Conservation (phyloP, 2,113 vertebrate genomes). For the Otolemur garnettii region DNA sequence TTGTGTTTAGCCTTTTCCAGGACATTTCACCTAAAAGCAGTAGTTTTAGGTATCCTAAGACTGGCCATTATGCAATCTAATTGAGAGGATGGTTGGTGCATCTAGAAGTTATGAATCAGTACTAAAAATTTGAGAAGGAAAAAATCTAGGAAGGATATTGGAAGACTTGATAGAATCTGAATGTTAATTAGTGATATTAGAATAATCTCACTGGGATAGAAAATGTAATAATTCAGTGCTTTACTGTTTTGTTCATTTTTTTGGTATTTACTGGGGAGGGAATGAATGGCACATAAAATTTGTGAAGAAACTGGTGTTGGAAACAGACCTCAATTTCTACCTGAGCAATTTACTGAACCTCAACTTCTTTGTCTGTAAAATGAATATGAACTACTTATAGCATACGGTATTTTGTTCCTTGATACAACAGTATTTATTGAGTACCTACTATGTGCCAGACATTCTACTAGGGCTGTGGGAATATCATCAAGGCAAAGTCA, state of each 20-base stretch:
- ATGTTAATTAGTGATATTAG: neutral
- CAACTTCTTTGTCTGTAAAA: neutral
- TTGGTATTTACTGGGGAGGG: neutral
- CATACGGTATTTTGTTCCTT: neutral
- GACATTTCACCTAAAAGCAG: neutral
- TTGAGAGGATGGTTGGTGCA: neutral
- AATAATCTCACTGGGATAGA: neutral
- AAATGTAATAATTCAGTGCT: neutral
- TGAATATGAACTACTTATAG: neutral
- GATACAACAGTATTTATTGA: neutral
- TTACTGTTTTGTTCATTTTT: neutral
- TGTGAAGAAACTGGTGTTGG: neutral
- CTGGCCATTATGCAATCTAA: neutral
- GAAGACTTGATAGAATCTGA: neutral
- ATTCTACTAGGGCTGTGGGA: neutral
- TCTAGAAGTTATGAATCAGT: neutral
- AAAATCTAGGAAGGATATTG: neutral
- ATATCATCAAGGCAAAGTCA: accelerated
- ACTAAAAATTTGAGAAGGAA: neutral
- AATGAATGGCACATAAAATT: neutral
- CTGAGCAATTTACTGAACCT: neutral
- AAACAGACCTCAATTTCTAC: neutral
- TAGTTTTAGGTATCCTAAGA: neutral
- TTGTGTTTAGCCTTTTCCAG: neutral
- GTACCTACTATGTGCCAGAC: too few relatives aligned